Evolutionary conservation across 1,140 invertebrate genomes (phyloP).

Genomic region (Hycleus cichorii): DNA sequence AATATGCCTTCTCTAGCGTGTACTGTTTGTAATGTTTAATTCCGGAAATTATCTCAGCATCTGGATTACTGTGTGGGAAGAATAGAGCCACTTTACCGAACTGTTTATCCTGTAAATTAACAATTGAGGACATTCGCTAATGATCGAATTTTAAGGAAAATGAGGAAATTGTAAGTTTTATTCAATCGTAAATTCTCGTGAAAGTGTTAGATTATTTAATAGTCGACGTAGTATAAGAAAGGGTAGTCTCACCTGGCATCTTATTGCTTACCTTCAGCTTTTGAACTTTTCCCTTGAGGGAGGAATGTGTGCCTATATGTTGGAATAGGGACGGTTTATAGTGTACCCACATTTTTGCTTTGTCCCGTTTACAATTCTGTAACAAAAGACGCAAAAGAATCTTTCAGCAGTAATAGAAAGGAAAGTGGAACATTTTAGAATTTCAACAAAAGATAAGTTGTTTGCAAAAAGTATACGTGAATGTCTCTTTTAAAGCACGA

Average conservation of each 20-base stretch:
- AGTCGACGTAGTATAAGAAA: too few relatives aligned
- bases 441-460: too few relatives aligned
- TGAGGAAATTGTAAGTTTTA: too few relatives aligned
- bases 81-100: conserved; percentile 83
- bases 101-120: conserved; percentile 69
- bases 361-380: conserved; percentile 74
- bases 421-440: too few relatives aligned
- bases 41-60: conserved; percentile 64
- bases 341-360: conserved; percentile 74
- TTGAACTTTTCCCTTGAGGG: conserved; percentile 93
- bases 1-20: conserved; percentile 74
- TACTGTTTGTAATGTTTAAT: conserved; percentile 83
- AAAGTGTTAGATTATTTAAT: too few relatives aligned
- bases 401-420: too few relatives aligned
- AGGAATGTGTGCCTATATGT: conserved; percentile 93
- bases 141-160: too few relatives aligned
- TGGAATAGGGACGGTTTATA: conserved; percentile 92
- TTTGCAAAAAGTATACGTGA: too few relatives aligned
- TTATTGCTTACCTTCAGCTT: conserved; percentile 72
- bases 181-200: too few relatives aligned
- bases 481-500: too few relatives aligned
- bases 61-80: conserved; percentile 73
- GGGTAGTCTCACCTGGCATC: background rate
- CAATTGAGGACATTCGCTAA: too few relatives aligned
- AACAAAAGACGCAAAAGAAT: conserved; percentile 2